A percentile compares a stretch with the other conserved stretches of the same genome.
Conservation (phyloP, 2,113 vertebrate genomes). For the Sinocyclocheilus rhinocerous region DNA sequence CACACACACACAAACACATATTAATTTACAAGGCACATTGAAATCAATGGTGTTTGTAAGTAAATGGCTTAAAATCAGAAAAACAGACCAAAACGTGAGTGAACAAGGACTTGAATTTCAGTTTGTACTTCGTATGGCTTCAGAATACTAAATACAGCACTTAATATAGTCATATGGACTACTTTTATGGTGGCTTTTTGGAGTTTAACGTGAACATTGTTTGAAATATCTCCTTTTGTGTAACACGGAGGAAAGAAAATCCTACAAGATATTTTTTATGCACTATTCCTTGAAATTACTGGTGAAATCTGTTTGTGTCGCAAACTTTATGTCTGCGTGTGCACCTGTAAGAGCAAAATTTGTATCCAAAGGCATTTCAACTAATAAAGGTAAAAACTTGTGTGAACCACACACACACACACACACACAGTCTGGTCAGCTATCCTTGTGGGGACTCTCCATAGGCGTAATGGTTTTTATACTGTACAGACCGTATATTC, state of each 20-base stretch:
- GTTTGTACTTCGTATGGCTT: not conserved
- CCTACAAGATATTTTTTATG: no score
- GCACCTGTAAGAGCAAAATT: not conserved
- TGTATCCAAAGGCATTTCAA: not conserved
- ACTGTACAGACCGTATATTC: no score
- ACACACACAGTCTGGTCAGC: no score
- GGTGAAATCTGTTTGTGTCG: not conserved
- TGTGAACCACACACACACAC: not conserved
- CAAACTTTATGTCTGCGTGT: not conserved
- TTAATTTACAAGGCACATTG: no score
- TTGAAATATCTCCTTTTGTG: not conserved
- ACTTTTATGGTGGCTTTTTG: not conserved
- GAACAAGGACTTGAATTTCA: not conserved
- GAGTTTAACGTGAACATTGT: not conserved
- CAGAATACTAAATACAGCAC: not conserved
- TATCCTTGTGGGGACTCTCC: no score
- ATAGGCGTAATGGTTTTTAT: no score
- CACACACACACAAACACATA: no score
- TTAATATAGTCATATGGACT: not conserved
- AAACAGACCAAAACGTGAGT: no score
- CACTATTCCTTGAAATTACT: not conserved
- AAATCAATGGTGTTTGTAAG: no score
- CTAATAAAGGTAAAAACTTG: not conserved
- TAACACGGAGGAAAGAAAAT: not conserved
- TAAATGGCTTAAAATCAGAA: no score